A percentile compares a stretch with the other conserved stretches of the same genome.
These are phyloP conservation scores for Carassius auratus DNA, from an alignment of 2,113 vertebrate genomes.

Conservation along the genomic window DNA sequence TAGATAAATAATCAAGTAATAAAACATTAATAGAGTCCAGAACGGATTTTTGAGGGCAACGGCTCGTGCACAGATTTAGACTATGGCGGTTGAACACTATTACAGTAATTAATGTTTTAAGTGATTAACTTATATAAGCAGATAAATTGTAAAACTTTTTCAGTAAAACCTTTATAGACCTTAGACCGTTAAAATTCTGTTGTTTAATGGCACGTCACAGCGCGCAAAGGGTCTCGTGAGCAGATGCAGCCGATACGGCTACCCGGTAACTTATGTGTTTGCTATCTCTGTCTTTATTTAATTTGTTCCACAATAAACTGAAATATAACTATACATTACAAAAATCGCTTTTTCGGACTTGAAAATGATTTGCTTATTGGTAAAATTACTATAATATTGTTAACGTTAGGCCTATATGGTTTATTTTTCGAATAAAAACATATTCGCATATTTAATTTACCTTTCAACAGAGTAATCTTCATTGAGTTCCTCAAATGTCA, in stretches of 20 bases:
- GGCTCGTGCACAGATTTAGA: neutral
- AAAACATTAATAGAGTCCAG: neutral
- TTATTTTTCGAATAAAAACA: neutral
- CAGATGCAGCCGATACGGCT: neutral
- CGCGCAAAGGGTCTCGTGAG: neutral
- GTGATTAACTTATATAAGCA: neutral
- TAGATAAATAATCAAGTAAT: too few relatives aligned
- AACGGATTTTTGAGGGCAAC: neutral
- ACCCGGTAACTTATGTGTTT: neutral
- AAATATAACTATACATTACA: neutral
- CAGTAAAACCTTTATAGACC: neutral
- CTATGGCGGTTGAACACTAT: neutral
- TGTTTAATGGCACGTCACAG: neutral
- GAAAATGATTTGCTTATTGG: neutral
- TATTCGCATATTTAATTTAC: slow-evolving; percentile 58
- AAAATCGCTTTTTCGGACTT: too few relatives aligned
- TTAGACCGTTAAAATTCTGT: neutral
- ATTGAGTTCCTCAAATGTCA: slow-evolving; percentile 80
- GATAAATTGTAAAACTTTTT: neutral
- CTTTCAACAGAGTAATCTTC: slow-evolving; percentile 75
- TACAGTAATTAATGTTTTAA: neutral
- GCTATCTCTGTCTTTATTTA: neutral
- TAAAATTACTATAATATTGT: neutral
- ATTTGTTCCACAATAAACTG: neutral
- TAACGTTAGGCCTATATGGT: neutral